Evolutionary conservation across 2,888 invertebrate genomes (phyloP), one percentile per base, ranked within the genome.

Genomic region (Hybos culiciformis): DNA sequence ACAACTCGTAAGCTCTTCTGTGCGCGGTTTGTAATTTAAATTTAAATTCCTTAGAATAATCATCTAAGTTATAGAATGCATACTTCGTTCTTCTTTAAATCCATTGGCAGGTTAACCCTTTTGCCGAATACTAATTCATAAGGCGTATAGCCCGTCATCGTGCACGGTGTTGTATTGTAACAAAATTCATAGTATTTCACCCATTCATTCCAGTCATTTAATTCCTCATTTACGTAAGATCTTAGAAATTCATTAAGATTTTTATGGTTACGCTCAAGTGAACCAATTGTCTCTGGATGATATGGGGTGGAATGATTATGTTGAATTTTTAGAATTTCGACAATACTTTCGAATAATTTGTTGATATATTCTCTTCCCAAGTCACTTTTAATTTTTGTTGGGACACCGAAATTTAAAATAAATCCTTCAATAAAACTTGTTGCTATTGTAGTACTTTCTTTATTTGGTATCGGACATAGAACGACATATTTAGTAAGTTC

Each of bases 401-500:
- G 40, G 6, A 31, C 26, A 19, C 44, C 46, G 17, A 39, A 46
- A 24, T 38, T 46, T 21, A 47, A 23, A 29, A 50, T 48, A 31
- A 48, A 46, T n/a, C 50, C 40, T 23, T 47, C 39, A n/a, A 34
- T n/a, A 24, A 50, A 43, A 8, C 45, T 42, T 48, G 37, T 46
- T 6, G 48, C 50, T 9, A 52, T 41, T 1, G 47, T 46, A 9
- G 36, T 39, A n/a, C 49, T 49, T 39, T 49, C 46, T 47, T 50
- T 53, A 24, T 45, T 47, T 31, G 41, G 19, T 18, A 49, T 42
- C 32, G 49, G 46, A n/a, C 44, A 29, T 6, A 46, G 41, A 6
- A 46, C 32, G 24, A 53, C 29, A 14, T 52, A 41, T 34, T 41
- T 41, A 11, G 40, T 34, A 17, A 34, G 9, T 12, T 41, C 33